phyloP scores from a whole-genome alignment of 1,140 invertebrate genomes.

The roundworm (Caenorhabditis elegans) region WBcel235 BX284606.5:12131001-12131500 shows the following conservation, averaged over 20 bases:
- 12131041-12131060: too few relatives aligned
- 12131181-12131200: too few relatives aligned
- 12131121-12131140: too few relatives aligned
- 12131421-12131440: neutral
- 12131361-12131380: neutral
- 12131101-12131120: too few relatives aligned
- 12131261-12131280: neutral
- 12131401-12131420: neutral
- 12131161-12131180: too few relatives aligned
- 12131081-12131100: too few relatives aligned
- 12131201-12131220: too few relatives aligned
- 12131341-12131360: neutral
- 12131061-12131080: too few relatives aligned
- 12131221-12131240: neutral
- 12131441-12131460: neutral
- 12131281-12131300: conserved; percentile 2
- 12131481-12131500: neutral
- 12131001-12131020: too few relatives aligned
- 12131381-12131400: neutral
- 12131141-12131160: too few relatives aligned
- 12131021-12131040: too few relatives aligned
- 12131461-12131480: neutral
- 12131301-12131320: conserved; percentile 1
- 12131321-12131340: neutral
- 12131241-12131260: neutral